These are phyloP conservation scores for Danio aesculapii DNA, from an alignment of 2,797 vertebrate genomes.

Conservation along the genomic window DNA sequence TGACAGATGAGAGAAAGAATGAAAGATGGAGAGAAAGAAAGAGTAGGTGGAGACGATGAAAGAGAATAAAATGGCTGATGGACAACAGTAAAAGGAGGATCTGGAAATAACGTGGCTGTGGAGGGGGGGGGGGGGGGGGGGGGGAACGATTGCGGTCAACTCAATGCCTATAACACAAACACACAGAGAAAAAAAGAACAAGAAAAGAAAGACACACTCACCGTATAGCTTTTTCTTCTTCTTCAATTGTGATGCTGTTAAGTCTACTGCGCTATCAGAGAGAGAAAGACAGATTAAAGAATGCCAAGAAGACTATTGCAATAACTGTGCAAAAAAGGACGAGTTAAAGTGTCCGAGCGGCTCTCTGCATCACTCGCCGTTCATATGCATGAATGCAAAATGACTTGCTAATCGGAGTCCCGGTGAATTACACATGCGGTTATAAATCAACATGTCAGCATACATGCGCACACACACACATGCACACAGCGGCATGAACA, in stretches of 20 bases:
- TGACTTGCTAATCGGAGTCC: constrained; percentile 16
- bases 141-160: not conserved
- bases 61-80: constrained; percentile 60
- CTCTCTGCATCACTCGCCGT: not conserved
- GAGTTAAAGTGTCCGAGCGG: not conserved
- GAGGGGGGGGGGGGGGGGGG: too few relatives aligned
- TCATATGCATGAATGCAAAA: constrained; percentile 22
- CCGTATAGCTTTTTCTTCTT: constrained; percentile 44
- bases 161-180: not conserved
- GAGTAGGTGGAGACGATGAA: constrained; percentile 7
- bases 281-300: constrained; percentile 44
- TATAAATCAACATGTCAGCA: constrained; percentile 44
- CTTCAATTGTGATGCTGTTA: constrained; percentile 22
- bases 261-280: constrained; percentile 45
- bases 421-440: constrained; percentile 42
- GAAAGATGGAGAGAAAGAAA: constrained; percentile 37
- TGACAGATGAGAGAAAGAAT: constrained; percentile 47
- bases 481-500: constrained; percentile 43
- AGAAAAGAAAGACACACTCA: constrained; percentile 48
- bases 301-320: constrained; percentile 47
- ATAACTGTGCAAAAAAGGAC: constrained; percentile 19
- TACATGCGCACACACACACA: constrained; percentile 33
- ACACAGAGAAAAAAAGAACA: constrained; percentile 11
- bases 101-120: not conserved
- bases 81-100: constrained; percentile 45